phyloP scores from a whole-genome alignment of 2,797 vertebrate genomes.

The Rhynchotus rufescens region DNA sequence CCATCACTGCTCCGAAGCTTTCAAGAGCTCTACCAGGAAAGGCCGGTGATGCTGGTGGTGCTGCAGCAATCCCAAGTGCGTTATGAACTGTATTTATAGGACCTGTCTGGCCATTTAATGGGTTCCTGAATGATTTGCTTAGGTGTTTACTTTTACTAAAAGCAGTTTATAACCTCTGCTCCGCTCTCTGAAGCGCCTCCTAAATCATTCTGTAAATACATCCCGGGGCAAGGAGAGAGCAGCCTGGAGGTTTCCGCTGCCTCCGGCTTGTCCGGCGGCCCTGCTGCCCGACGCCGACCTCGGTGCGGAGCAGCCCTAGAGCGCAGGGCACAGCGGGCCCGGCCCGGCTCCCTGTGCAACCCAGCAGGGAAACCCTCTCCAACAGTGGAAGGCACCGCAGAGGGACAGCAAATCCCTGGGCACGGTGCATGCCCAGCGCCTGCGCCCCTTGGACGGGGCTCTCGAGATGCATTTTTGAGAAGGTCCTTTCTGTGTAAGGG shows the following conservation, averaged over 20 bases:
- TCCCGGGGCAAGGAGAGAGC: neutral
- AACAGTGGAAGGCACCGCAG: neutral
- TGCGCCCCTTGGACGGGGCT: accelerated
- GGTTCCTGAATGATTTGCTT: slow-evolving; percentile 57
- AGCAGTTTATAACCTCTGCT: slow-evolving; percentile 51
- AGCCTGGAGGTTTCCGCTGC: neutral
- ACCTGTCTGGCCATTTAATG: slow-evolving; percentile 42
- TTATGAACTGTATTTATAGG: slow-evolving; percentile 51
- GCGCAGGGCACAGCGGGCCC: too few species aligned
- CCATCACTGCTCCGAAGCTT: slow-evolving; percentile 35
- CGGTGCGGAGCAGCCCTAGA: too few species aligned
- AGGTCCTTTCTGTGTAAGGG: neutral
- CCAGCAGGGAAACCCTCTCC: neutral
- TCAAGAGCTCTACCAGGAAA: neutral
- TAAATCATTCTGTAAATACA: slow-evolving; percentile 55
- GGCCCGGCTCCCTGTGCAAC: too few species aligned
- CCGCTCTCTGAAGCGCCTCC: slow-evolving; percentile 27
- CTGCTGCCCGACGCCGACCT: neutral
- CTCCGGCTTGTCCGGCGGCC: neutral
- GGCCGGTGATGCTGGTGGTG: neutral
- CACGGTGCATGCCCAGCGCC: accelerated
- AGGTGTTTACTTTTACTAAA: slow-evolving; percentile 60
- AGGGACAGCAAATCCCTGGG: neutral
- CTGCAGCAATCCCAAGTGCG: slow-evolving; percentile 24
- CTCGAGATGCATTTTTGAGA: too few species aligned